Percentiles rank a stretch among this genome's conserved stretches.
Evolutionary conservation across 1,140 invertebrate genomes (phyloP).

Genomic region (Delia radicum): DNA sequence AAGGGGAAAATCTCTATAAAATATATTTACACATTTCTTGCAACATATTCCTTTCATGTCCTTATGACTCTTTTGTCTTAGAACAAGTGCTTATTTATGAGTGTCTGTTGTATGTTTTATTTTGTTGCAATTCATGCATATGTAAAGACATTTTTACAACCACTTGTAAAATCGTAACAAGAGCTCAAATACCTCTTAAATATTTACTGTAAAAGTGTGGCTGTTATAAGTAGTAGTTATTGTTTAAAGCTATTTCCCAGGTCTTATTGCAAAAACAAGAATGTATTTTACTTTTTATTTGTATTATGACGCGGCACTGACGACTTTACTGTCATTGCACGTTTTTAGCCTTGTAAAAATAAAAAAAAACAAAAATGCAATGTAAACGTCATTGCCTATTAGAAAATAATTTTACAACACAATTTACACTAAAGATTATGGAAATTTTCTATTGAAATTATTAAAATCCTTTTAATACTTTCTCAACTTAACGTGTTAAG

Average conservation of each 20-base stretch:
- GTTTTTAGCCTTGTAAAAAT: not conserved
- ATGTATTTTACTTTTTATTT: not conserved
- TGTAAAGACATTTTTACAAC: not conserved
- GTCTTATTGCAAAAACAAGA: not conserved
- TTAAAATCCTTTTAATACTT: not conserved
- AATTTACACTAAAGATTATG: not conserved
- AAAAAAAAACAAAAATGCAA: not conserved
- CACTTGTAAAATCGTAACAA: slow-evolving; percentile 3
- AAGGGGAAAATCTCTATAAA: not conserved
- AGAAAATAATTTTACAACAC: not conserved
- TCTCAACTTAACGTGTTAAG: not conserved
- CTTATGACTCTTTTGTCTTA: not conserved
- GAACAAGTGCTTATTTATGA: no score
- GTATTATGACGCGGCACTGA: not conserved
- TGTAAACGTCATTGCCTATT: not conserved
- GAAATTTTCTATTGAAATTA: not conserved
- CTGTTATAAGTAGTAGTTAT: not conserved
- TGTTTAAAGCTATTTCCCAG: not conserved
- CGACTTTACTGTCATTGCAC: slow-evolving; percentile 14
- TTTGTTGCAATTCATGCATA: not conserved
- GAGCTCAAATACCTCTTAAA: not conserved
- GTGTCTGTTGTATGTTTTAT: no score
- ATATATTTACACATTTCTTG: not conserved
- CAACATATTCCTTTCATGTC: not conserved
- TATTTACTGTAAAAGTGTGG: not conserved